Evolutionary conservation across 2,888 invertebrate genomes (phyloP), one percentile per base, ranked within the genome.

Genomic region (Halocaridina rubra): DNA sequence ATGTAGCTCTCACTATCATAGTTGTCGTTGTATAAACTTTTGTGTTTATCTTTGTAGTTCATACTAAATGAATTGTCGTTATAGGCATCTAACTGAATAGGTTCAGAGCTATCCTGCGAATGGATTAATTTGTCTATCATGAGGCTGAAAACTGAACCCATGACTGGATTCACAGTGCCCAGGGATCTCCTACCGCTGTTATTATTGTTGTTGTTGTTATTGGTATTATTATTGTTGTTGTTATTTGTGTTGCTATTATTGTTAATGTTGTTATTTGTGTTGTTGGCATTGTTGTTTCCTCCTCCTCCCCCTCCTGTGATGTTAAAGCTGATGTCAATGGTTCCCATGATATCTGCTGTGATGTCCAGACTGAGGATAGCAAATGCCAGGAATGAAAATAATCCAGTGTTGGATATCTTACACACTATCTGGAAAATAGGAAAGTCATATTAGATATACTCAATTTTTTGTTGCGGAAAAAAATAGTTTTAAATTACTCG

Each of bases 281-380:
- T 64, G 29, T 22, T 74, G 64, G 13, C 59, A 30, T 30, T 79
- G 74, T 61, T 74, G 74, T 71, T 79, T 29, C 5, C 33, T n/a
- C 46, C 19, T 29, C 19, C 29, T 24, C 46, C 69, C 16, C 71
- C 33, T 19, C 53, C 33, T 10, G 57, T 77, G 76, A 85, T 72
- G 80, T 81, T 72, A 59, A 85, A 53, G 76, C 71, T 46, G 69
- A 81, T 81, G 85, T 81, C 46, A 39, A 81, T 72, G 76, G 75
- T 69, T 13, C 67, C 76, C 80, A 81, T 81, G 80, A 81, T 80
- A 71, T 80, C 75, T 13, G 71, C 81, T 2, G 81, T 81, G 72
- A 85, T 69, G 85, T 84, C 84, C 32, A 84, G 74, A 16, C 33
- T 79, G 27, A 84, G 79, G 33, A 84, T 80, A 59, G 80, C 84